Conservation (phyloP, 1,140 invertebrate species). For the Ridgeia piscesae region DNA sequence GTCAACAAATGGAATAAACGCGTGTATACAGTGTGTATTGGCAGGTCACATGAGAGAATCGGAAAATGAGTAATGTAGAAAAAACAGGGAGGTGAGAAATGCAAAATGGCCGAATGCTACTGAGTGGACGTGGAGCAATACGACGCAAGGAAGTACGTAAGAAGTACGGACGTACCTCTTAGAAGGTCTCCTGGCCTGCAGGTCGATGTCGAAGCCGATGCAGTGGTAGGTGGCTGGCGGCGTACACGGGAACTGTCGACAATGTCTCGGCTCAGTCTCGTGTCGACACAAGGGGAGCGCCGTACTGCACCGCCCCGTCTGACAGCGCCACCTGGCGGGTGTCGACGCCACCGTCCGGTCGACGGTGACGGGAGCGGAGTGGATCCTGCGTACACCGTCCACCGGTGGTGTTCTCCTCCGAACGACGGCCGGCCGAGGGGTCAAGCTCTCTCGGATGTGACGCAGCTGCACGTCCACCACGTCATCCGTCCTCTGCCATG, state of each 20-base stretch:
- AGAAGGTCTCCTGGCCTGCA: neutral
- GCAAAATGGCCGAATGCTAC: neutral
- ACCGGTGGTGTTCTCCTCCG: neutral
- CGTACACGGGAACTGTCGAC: neutral
- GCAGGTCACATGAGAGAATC: no score
- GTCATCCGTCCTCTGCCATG: neutral
- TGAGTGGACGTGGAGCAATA: neutral
- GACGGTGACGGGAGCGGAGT: neutral
- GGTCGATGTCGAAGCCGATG: neutral
- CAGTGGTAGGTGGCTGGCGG: neutral
- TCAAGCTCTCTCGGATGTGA: neutral
- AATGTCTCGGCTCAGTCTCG: neutral
- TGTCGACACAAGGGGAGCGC: neutral
- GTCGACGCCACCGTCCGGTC: neutral
- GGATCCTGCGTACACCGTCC: neutral
- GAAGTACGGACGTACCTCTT: neutral
- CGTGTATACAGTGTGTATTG: no score
- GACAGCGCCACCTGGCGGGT: neutral
- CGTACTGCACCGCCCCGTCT: no score
- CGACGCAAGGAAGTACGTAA: neutral
- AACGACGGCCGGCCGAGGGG: neutral
- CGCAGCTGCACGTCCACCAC: neutral
- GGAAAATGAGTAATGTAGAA: no score
- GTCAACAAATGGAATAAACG: no score
- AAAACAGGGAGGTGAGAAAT: no score